Evolutionary conservation across 2,797 vertebrate genomes (phyloP), one percentile per base, ranked within the genome.

Genomic region (Acanthurus leucopareius): DNA sequence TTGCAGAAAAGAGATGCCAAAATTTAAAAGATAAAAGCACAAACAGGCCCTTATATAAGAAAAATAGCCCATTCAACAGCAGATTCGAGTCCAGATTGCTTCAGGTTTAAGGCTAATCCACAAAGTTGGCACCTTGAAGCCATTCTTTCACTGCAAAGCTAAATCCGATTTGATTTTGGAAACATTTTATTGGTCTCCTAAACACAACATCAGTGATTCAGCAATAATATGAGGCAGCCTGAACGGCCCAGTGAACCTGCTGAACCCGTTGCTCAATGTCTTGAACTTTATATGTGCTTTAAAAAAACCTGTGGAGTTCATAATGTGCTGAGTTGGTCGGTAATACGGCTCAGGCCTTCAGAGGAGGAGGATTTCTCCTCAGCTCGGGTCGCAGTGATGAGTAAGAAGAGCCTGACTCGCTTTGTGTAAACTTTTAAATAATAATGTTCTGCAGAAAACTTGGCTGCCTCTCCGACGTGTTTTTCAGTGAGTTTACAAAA

Each of bases 1-100:
- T 4, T 32, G 32, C 32, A 32, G 32, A 32, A 32, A 32, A 32
- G 5, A 4, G 5, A 3, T 3, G 3, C 5, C 3, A 32, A 32
- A 32, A 32, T 32, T 4, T 32, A 3, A 64, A 64, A 11, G 15
- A 10, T 60, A 13, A 47, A n/a, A 5, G 17, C 44, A 67, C 49
- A 76, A 72, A 62, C 44, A 28, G 58, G 25, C 16, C 2, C 10
- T 20, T 13, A 7, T 13, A 13, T 13, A 48, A 67, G 67, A 49
- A 67, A 47, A 38, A 1, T 57, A 71, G 10, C 56, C 5, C 38
- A 28, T 53, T 52, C 38, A 19, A 15, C 22, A 61, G 10, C 44
- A 61, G 40, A 49, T 67, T 62, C 51, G 59, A 67, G 22, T 25
- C 19, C 57, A 69, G 63, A 47, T 63, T 72, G 28, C 22, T 62